Base-by-base conservation (phyloP, 2,797 vertebrate genomes). In the Phoxinus dragarum region DNA sequence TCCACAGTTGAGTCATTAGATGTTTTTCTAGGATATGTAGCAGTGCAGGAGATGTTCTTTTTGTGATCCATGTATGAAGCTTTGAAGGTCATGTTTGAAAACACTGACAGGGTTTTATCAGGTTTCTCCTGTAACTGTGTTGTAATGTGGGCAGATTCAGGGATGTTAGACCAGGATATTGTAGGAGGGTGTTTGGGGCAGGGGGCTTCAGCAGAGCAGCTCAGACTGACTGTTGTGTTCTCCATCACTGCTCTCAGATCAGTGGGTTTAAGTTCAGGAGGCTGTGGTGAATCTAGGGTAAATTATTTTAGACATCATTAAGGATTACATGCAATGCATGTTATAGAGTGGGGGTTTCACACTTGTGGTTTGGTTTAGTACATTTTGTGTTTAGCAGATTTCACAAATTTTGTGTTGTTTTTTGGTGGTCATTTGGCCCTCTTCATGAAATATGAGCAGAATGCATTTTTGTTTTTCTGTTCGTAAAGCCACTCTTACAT, bases 181-280 rank as follows among this genome's bases (percentile, higher is more conserved):
- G 59, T 0, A 82, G 93, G 93, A 80, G 90, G 91, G n/a, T 44
- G 82, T 76, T 42, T 68, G 44, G 91, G 93, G 82, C 93, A 94
- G 80, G 91, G 90, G 14, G 64, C 31, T 66, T 66, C 31, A 66
- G 64, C 64, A 86, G 90, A 90, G 87, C 93, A 93, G 74, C 40
- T 92, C 16, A 94, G 5, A n/a, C 14, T 87, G 59, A 92, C 83
- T 8, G 42, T 77, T 68, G 16, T 1, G 1, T 66, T 1, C 64
- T 66, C 64, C 64, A 17, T 66, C 16, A 66, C 27, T n/a, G 0
- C 0, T 52, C 2, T 19, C 5, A 19, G 3, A 66, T 27, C 76
- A 82, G 82, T 90, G 86, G 6, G 87, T 40, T 54, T 64, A 76
- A 84, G 74, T 23, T 61, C 66, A 75, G 34, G 74, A 77, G 19